A percentile compares a stretch with the other conserved stretches of the same genome.
phyloP scores from a whole-genome alignment of 2,113 vertebrate species.

The human (Homo sapiens) region DNA sequence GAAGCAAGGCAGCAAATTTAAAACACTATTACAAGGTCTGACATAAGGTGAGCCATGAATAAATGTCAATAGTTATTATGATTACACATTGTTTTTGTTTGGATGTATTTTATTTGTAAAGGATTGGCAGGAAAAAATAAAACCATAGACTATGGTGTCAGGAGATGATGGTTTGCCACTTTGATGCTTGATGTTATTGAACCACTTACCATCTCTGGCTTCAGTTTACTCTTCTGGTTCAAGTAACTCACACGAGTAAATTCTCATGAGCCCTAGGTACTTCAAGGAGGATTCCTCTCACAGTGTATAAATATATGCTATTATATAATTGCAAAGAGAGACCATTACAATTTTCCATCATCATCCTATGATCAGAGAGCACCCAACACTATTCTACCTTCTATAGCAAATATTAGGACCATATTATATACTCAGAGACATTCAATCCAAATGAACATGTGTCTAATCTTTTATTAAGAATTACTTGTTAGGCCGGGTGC shows the following conservation, averaged over 20 bases:
- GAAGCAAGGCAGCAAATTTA: not conserved
- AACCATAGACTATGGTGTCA: not conserved
- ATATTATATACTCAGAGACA: not conserved
- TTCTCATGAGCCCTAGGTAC: not conserved
- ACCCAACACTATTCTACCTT: not conserved
- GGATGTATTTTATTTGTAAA: not conserved
- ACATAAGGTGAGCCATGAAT: not conserved
- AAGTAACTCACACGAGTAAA: not conserved
- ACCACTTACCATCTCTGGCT: too few relatives aligned
- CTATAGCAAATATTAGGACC: not conserved
- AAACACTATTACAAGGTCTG: not conserved
- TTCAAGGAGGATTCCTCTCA: too few relatives aligned
- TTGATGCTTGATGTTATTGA: too few relatives aligned
- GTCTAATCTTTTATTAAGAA: not conserved
- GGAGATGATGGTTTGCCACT: not conserved
- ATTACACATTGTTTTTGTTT: not conserved
- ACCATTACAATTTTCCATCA: fast-evolving
- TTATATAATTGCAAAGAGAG: not conserved
- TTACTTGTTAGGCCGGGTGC: not conserved
- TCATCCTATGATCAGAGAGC: too few relatives aligned
- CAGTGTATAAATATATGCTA: fast-evolving
- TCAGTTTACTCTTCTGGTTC: not conserved
- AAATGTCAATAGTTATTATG: too few relatives aligned
- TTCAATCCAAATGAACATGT: not conserved
- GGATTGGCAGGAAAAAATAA: not conserved